phyloP scores from a whole-genome alignment of 2,888 invertebrate species.

The Platynereis dumerilii region DNA sequence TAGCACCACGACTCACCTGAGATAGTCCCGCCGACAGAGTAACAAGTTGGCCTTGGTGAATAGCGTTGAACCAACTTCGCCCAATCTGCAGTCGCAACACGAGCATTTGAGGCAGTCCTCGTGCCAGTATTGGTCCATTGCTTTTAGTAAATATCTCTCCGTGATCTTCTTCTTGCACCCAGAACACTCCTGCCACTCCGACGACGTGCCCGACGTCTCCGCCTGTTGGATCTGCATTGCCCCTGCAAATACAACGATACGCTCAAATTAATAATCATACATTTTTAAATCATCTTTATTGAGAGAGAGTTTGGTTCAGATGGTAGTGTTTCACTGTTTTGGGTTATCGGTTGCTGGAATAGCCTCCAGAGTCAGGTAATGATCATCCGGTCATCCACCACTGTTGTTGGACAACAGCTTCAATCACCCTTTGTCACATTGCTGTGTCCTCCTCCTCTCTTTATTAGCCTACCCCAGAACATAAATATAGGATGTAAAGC shows the following conservation, averaged over 20 bases:
- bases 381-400: no score
- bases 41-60: conserved; percentile 91
- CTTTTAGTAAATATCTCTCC: conserved; percentile 76
- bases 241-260: conserved; percentile 9
- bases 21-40: conserved; percentile 89
- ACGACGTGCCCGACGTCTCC: conserved; percentile 15
- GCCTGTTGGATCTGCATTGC: conserved; percentile 22
- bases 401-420: no score
- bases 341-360: no score
- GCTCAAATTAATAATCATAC: no score
- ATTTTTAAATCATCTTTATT: no score
- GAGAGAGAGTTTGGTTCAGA: no score
- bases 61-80: conserved; percentile 88
- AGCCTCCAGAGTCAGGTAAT: no score
- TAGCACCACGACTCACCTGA: conserved; percentile 83
- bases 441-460: no score
- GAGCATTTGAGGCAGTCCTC: conserved; percentile 88
- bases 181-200: conserved; percentile 72
- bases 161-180: conserved; percentile 87
- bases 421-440: no score
- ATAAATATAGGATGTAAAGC: no score
- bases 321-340: no score
- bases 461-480: no score
- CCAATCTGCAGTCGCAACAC: conserved; percentile 91
- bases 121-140: conserved; percentile 90